Base-by-base conservation (phyloP, 1,140 invertebrate genomes). In the Ptiloglossa arizonensis region DNA sequence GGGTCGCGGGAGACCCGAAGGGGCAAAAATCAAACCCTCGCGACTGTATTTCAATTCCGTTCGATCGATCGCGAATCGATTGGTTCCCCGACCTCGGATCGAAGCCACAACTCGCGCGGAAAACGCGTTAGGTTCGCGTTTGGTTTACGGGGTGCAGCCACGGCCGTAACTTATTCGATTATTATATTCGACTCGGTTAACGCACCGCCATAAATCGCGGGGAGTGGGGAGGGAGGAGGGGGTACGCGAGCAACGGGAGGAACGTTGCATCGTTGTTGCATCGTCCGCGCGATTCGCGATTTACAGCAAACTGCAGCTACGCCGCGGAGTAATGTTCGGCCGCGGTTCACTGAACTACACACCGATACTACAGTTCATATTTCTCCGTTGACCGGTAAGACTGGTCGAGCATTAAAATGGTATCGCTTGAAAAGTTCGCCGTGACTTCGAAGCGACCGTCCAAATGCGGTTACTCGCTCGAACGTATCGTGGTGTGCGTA, bases 401-500 rank as follows among this genome's bases (percentile, higher is more conserved):
- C 70, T 67, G 71, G 60, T 74, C 62, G 71, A 29, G 19, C 71
- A 44, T 48, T 46, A 74, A 68, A 75, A 75, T 68, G 57, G 63
- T 38, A 67, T 74, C 62, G 48, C 32, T 15, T 11, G 66, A 38
- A 52, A 44, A 17, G 29, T 50, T 32, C 11, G 8, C 19, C 35
- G 38, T n/a, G n/a, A n/a, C n/a, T n/a, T n/a, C n/a, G 72, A 67
- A 57, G 72, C 62, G 9, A 67, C 57, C 72, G 22, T 75, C 63
- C 72, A 46, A 75, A 75, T 32, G 72, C 72, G 72, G 63, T 72
- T 72, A 72, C 70, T 74, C 62, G 72, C 22, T n/a, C n/a, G n/a
- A n/a, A n/a, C 1, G 71, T 66, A 74, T 54, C 62, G 48, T n/a
- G 60, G 17, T 19, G 48, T 48, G 71, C 29, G 22, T 13, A 24